Evolutionary conservation across 2,113 vertebrate species (phyloP), one percentile per base, ranked within the genome.

Genomic region (Bos taurus): DNA sequence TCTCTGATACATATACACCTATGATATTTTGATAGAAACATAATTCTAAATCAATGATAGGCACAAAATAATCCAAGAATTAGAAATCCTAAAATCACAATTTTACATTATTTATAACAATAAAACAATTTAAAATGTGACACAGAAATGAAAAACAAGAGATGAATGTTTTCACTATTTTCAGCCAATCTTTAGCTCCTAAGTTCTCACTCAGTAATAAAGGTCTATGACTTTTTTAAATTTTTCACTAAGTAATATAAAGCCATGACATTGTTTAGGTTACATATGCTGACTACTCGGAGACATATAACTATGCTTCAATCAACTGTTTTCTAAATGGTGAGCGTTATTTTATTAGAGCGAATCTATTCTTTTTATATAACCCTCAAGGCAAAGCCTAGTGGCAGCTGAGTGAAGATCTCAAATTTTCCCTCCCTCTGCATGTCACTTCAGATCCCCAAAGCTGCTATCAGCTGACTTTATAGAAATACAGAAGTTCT

Each of bases 101-200:
- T 98, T 97, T 98, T 97, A 64, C 95, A 94, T 96, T 98, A 94
- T 83, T 97, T 93, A 96, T 98, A 97, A 97, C 98, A 98, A 98
- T 52, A 95, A 95, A 97, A 97, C 98, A 8, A 97, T 97, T 89
- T 98, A 96, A 98, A 98, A 96, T 95, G 60, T 98, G 98, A 97
- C 21, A 94, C 25, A 23, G 64, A 11, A 71, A 84, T 96, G 97
- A 96, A 97, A 98, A 98, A 98, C 10, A 95, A 92, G 93, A 98
- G 88, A 98, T 83, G 84, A 85, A 96, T 97, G 93, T 86, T 98
- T 98, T 97, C 80, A 88, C 90, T 97, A 96, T 94, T 98, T 98
- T 97, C 91, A 96, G 91, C 50, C 28, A 98, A 93, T 91, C 52
- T 83, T 98, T 96, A 97, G 81, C 74, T 97, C 97, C 97, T 97